Evolutionary conservation across 2,888 invertebrate genomes (phyloP), one percentile per base, ranked within the genome.

Genomic region (Diplolepis rosae): DNA sequence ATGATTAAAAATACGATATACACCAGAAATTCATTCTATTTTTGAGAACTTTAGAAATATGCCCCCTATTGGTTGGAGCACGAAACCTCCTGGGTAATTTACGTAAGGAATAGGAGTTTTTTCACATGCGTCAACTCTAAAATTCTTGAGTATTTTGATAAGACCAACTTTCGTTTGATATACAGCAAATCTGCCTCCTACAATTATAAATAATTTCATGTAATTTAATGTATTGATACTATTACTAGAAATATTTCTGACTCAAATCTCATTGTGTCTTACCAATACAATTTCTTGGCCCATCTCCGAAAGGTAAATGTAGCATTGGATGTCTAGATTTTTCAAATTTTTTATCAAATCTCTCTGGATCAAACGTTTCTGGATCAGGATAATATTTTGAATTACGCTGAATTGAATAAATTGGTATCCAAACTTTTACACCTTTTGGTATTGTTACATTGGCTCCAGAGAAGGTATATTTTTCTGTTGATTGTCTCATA

Each of bases 121-220:
- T 0, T 83, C 80, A 52, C 85, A 87, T 4, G 88, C 75, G 0
- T 82, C 80, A 4, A 89, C 72, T 68, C 82, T 81, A 71, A 83
- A 88, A 66, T 86, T 84, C 11, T 76, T 73, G 0, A 90, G 65
- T 18, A 89, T 79, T 30, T 82, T 80, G 4, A 84, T 81, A 0
- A 89, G 45, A n/a, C 87, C 89, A 0, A 87, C 68, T 82, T 89
- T 90, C 0, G 88, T 79, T 77, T 89, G 89, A 71, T 81, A 79
- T 3, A 79, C 68, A 3, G 80, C 86, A 65, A 87, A 85, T 13
- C 84, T 75, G 5, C 78, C 77, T 1, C 84, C 84, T 86, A 50
- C 13, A 72, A 72, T 24, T 71, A 74, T 15, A 28, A 45, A 50
- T 9, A 35, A 35, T 35, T 13, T n/a, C 4, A n/a, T 3, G 3